These are phyloP conservation scores for Rhinolophus ferrumequinum DNA, from an alignment of 2,113 vertebrate species.

Conservation along the genomic window DNA sequence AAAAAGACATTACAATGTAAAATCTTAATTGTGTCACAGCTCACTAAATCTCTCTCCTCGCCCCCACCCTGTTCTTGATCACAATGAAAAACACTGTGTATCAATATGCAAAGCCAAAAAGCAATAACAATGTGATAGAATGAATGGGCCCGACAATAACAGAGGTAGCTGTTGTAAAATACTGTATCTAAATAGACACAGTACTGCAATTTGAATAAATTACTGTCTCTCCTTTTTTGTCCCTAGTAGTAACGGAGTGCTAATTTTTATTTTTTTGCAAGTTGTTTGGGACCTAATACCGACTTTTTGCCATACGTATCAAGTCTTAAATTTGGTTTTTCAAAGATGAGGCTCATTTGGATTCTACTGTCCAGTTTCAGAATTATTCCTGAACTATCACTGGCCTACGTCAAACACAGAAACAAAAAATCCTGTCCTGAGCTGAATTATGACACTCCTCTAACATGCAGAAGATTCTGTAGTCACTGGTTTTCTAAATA, in stretches of 20 bases:
- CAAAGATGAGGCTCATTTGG: background rate
- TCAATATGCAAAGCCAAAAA: constrained; percentile 20
- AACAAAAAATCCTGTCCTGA: background rate
- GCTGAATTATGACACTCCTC: background rate
- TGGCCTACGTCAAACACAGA: background rate
- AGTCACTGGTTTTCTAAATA: background rate
- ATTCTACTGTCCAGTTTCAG: background rate
- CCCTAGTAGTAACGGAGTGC: background rate
- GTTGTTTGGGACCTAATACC: background rate
- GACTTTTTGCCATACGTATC: background rate
- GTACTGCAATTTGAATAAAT: background rate
- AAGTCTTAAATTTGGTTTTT: constrained; percentile 30
- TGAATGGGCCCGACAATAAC: background rate
- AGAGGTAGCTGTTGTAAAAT: background rate
- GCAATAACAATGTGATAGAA: background rate
- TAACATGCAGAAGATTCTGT: background rate
- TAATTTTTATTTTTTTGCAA: background rate
- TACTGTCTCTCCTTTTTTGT: background rate
- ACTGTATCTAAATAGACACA: background rate
- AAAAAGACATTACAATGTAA: constrained; percentile 39
- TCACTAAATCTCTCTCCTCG: constrained; percentile 6
- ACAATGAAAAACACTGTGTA: constrained; percentile 13
- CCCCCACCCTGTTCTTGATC: background rate
- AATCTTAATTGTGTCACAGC: constrained; percentile 64
- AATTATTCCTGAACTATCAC: background rate